Percentiles rank a stretch among this genome's conserved stretches.
Evolutionary conservation across 2,113 vertebrate genomes (phyloP).

Genomic region (Platycercus adscitus): DNA sequence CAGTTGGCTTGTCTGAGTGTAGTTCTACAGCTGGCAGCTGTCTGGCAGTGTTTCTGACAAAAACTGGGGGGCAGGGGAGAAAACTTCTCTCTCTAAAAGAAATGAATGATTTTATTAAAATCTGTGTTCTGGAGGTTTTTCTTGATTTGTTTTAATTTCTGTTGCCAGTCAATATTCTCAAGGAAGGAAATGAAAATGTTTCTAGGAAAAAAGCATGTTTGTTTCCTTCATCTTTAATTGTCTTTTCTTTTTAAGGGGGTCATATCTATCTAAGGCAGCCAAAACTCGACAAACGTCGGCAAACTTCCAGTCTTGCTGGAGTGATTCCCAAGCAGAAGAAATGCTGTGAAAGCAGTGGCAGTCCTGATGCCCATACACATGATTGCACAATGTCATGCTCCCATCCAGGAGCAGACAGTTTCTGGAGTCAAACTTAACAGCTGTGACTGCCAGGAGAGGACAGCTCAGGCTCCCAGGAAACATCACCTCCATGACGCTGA

Average conservation of each 20-base stretch:
- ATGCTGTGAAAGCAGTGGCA: rapidly evolving
- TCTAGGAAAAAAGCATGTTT: background rate
- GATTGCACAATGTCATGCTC: rapidly evolving
- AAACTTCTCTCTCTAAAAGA: background rate
- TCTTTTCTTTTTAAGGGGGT: background rate
- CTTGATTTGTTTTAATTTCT: background rate
- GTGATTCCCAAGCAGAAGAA: background rate
- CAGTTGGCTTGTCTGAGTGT: background rate
- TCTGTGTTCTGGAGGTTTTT: background rate
- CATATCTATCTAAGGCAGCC: background rate
- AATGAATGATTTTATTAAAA: background rate
- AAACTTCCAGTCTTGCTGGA: background rate
- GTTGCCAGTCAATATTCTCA: background rate
- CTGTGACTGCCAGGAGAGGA: background rate
- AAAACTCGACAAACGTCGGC: background rate
- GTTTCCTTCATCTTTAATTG: background rate
- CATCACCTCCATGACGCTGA: background rate
- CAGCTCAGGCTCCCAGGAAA: background rate
- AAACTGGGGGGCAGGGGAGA: background rate
- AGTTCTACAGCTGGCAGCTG: background rate
- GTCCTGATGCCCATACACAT: background rate
- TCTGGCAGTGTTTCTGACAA: constrained; percentile 15
- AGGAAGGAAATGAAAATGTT: background rate
- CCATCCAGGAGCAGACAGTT: background rate
- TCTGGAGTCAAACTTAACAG: background rate